Percentiles rank a stretch among this genome's conserved stretches.
These are phyloP conservation scores for Falcaria lacertinaria DNA, from an alignment of 2,888 invertebrate genomes.

Conservation along the genomic window DNA sequence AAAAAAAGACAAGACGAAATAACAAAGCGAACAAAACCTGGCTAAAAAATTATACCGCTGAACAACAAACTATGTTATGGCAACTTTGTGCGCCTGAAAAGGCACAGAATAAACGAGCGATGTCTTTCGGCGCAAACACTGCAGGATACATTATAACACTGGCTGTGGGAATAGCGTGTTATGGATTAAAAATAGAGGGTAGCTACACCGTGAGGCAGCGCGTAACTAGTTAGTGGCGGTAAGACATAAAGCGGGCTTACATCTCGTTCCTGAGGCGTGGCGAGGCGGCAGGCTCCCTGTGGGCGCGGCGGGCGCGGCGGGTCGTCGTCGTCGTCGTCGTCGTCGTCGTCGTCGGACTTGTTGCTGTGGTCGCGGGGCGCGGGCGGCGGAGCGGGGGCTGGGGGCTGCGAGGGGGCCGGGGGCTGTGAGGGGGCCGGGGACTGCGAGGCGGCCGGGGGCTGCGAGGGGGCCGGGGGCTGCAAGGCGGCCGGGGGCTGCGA, in stretches of 20 bases:
- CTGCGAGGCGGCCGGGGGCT: too few relatives aligned
- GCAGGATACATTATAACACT: too few relatives aligned
- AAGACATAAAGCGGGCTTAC: neutral
- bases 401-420: neutral
- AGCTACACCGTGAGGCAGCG: too few relatives aligned
- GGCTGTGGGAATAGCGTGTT: too few relatives aligned
- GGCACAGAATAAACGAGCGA: neutral
- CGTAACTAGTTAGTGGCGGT: neutral
- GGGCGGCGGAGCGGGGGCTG: neutral
- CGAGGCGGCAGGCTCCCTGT: neutral
- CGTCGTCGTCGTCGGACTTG: constrained; percentile 6
- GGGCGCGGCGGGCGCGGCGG: constrained; percentile 3
- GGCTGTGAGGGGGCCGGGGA: too few relatives aligned
- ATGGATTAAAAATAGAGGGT: too few relatives aligned
- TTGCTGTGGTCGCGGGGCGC: constrained; percentile 5
- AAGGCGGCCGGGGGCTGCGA: too few relatives aligned
- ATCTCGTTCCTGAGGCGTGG: neutral
- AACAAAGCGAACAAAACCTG: too few relatives aligned
- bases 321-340: constrained; percentile 5
- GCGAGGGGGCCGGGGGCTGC: too few relatives aligned
- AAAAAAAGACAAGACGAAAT: too few relatives aligned
- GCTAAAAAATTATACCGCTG: too few relatives aligned
- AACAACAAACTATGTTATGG: too few relatives aligned
- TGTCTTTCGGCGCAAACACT: neutral
- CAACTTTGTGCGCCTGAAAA: neutral